phyloP scores from a whole-genome alignment of 2,797 vertebrate species.

The Mus caroli region DNA sequence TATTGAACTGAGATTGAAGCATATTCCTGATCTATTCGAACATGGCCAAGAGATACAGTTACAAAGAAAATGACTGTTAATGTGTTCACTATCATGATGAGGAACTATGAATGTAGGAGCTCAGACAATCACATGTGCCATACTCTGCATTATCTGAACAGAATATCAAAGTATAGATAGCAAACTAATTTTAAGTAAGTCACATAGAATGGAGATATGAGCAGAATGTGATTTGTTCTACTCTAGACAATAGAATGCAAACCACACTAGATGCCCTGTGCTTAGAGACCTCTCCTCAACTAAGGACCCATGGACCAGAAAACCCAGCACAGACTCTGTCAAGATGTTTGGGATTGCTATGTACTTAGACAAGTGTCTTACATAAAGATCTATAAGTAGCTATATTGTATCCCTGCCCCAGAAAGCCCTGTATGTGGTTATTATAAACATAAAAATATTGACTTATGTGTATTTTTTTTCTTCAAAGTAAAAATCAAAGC shows the following conservation, averaged over 20 bases:
- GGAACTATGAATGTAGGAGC: not conserved
- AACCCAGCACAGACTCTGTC: constrained; percentile 66
- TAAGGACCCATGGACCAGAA: constrained; percentile 55
- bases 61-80: not conserved
- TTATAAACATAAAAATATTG: constrained; percentile 73
- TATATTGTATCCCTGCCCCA: constrained; percentile 14
- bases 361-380: constrained; percentile 57
- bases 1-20: not conserved
- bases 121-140: not conserved
- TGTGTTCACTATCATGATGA: not conserved
- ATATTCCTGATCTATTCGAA: not conserved
- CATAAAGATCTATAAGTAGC: constrained; percentile 65
- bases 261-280: constrained; percentile 42
- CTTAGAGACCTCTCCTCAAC: constrained; percentile 48
- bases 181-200: constrained; percentile 46
- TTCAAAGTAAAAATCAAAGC: constrained; percentile 75
- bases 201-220: constrained; percentile 19
- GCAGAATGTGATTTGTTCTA: constrained; percentile 17
- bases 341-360: constrained; percentile 72
- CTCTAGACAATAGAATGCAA: constrained; percentile 34
- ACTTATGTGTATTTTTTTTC: constrained; percentile 66
- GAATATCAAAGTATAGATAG: constrained; percentile 43
- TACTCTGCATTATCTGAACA: not conserved
- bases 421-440: constrained; percentile 61
- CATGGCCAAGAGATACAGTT: not conserved